A percentile compares a stretch with the other conserved stretches of the same genome.
These are phyloP conservation scores for Eupithecia abbreviata DNA, from an alignment of 2,888 invertebrate species.

Conservation along the genomic window DNA sequence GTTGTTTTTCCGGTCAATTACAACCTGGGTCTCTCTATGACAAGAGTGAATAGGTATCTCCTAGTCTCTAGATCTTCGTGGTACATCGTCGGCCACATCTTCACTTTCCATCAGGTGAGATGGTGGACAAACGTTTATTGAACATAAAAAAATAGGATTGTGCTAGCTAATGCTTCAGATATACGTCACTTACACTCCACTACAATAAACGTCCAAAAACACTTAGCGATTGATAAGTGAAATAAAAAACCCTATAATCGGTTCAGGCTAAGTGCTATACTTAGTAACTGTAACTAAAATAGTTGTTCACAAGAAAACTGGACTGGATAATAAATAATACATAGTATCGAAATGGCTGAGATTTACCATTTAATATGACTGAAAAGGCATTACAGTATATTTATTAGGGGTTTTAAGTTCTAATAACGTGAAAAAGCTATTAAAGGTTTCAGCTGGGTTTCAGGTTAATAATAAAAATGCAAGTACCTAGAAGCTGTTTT, in stretches of 20 bases:
- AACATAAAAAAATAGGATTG: neutral
- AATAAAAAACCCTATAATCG: neutral
- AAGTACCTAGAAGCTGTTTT: neutral
- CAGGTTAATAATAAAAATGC: neutral
- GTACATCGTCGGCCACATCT: no score
- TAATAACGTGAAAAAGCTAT: neutral
- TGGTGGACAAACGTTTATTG: no score
- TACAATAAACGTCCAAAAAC: neutral
- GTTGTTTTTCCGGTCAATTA: no score
- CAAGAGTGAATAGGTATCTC: no score
- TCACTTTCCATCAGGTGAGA: no score
- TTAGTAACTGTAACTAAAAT: slow-evolving; percentile 7
- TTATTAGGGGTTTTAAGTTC: neutral
- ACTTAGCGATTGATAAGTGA: neutral
- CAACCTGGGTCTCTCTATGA: no score
- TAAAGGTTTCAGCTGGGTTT: neutral
- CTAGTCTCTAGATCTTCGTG: no score
- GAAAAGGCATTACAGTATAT: neutral
- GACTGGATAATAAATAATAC: neutral
- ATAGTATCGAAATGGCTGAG: neutral
- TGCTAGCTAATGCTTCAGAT: neutral
- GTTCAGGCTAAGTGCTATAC: slow-evolving; percentile 19
- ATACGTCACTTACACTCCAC: no score
- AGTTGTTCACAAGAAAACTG: slow-evolving; percentile 13
- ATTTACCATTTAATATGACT: neutral